phyloP scores from a whole-genome alignment of 2,888 invertebrate genomes.

The Belgica antarctica region DNA sequence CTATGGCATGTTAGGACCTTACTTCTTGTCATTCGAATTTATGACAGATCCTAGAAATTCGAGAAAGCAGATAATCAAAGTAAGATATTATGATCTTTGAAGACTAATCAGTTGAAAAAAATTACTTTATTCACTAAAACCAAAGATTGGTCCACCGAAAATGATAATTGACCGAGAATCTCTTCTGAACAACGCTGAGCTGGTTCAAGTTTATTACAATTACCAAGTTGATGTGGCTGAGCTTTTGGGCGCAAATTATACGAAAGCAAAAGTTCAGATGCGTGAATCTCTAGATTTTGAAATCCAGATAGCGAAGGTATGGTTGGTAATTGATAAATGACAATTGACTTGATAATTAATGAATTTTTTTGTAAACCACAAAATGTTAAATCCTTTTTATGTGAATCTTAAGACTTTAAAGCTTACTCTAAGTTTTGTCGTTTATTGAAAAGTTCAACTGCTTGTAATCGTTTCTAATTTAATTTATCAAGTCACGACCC shows the following conservation, averaged over 20 bases:
- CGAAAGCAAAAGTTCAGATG: slow-evolving; percentile 45
- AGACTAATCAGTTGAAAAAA: not conserved
- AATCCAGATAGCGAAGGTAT: slow-evolving; percentile 46
- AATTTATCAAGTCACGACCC: too few relatives aligned
- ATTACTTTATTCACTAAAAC: slow-evolving; percentile 1
- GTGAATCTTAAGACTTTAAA: too few relatives aligned
- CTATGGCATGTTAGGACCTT: slow-evolving; percentile 65
- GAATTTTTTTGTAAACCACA: too few relatives aligned
- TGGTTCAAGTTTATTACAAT: slow-evolving; percentile 71
- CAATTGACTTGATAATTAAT: too few relatives aligned
- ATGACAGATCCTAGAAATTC: slow-evolving; percentile 1
- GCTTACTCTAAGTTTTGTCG: too few relatives aligned
- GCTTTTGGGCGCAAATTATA: slow-evolving; percentile 45
- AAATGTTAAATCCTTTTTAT: too few relatives aligned
- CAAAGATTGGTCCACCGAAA: slow-evolving; percentile 74
- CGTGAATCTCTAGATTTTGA: slow-evolving; percentile 47
- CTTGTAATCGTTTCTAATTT: too few relatives aligned
- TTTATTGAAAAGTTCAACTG: too few relatives aligned
- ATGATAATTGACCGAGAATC: slow-evolving; percentile 76
- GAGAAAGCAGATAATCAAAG: slow-evolving; percentile 56
- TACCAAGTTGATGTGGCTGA: slow-evolving; percentile 41
- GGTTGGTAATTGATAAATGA: too few relatives aligned
- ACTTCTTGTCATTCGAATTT: slow-evolving; percentile 20
- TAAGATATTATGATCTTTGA: slow-evolving; percentile 53
- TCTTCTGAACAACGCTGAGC: slow-evolving; percentile 69